Base-by-base conservation (phyloP, 2,888 invertebrate genomes). In the Euzophera pinguis region DNA sequence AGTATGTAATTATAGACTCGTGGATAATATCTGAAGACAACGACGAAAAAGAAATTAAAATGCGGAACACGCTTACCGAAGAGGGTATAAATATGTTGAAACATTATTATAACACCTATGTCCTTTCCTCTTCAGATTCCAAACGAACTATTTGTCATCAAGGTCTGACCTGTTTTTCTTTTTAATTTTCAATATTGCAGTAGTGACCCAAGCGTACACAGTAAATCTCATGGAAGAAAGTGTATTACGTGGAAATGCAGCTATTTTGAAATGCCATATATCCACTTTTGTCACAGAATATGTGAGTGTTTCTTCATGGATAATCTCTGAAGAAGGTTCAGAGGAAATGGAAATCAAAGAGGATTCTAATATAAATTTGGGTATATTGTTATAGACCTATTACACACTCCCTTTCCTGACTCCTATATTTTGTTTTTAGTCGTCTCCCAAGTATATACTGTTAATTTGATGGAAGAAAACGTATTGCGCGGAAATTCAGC, bases 231-330 rank as follows among this genome's bases (percentile, higher is more conserved):
- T 97, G 95, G 97, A 97, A 83, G 97, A 97, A 85, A 96, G 96
- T 86, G 96, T 97, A 59, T 92, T 97, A 71, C 94, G 95, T 75
- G 97, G 97, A 73, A 97, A 97, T 86, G 94, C 96, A 65, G 97
- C 95, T 68, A 94, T 97, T 83, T 92, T 97, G 75, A 97, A 97
- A 93, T 97, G 97, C 91, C 96, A 96, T 91, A 96, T 97, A 84
- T 97, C 97, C 67, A 96, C 96, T 83, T 97, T 97, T 89, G 96
- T 97, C 67, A 95, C 96, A 73, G 97, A 97, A 91, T 97, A 96
- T 89, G 96, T 97, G 73, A 93, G 92, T 80, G 96, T 97, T 64
- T 94, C 94, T 65, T 95, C 96, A 74, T 97, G 97, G 97, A 92
- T 96, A 77, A 94, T 96, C 84, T 94, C 95, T 75, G 95, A 94